These are phyloP conservation scores for Electrophaes corylata DNA, from an alignment of 2,888 invertebrate genomes.

Conservation along the genomic window DNA sequence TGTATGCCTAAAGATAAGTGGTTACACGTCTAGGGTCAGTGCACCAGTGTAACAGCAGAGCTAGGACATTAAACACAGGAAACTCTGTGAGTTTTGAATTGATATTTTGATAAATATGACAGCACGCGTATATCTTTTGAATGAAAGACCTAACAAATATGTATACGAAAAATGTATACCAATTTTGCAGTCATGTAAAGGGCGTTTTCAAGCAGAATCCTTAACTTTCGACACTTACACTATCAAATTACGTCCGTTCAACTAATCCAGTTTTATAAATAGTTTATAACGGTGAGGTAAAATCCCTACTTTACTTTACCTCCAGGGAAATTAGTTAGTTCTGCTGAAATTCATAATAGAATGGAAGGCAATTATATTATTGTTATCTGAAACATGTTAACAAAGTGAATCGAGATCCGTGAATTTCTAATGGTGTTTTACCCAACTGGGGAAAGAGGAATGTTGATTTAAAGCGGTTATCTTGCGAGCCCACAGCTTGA, in stretches of 20 bases:
- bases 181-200: too few relatives aligned
- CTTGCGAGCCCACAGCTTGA: neutral
- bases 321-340: constrained; percentile 10
- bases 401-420: neutral
- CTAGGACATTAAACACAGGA: neutral
- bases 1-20: constrained; percentile 11
- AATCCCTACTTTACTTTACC: constrained; percentile 1
- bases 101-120: neutral
- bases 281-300: neutral
- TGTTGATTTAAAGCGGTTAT: constrained; percentile 5
- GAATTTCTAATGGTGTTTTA: constrained; percentile 9
- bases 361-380: constrained; percentile 10
- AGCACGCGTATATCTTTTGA: constrained; percentile 6
- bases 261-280: neutral
- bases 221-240: too few relatives aligned
- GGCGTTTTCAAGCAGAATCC: neutral
- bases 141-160: constrained; percentile 3
- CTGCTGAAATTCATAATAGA: constrained; percentile 12
- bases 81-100: neutral
- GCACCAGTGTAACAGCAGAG: neutral
- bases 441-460: neutral
- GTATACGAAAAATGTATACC: too few relatives aligned
- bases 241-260: neutral
- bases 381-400: constrained; percentile 6
- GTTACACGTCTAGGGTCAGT: constrained; percentile 1